Percentiles rank a stretch among this genome's conserved stretches.
These are phyloP conservation scores for Liasis olivaceus DNA, from an alignment of 2,797 vertebrate genomes.

Conservation along the genomic window DNA sequence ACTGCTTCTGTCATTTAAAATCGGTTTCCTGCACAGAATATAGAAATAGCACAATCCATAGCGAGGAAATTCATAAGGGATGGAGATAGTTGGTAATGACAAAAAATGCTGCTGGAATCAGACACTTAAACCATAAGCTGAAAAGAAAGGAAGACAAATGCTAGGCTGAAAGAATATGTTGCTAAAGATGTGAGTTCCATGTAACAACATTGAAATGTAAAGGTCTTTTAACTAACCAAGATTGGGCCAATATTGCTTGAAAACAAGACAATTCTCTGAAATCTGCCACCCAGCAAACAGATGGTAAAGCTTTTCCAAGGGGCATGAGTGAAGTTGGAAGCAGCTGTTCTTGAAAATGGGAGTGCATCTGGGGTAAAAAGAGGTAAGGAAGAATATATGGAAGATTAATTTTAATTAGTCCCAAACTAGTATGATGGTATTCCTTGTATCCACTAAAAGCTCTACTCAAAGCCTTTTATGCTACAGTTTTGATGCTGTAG, in stretches of 20 bases:
- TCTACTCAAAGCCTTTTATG: conserved; percentile 4
- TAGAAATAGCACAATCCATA: background rate
- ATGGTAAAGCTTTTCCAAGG: background rate
- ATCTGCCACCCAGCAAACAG: background rate
- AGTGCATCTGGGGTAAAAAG: background rate
- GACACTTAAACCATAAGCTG: background rate
- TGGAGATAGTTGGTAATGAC: background rate
- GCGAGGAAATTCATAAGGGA: background rate
- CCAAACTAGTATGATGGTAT: background rate
- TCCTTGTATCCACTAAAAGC: background rate
- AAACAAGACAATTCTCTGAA: background rate
- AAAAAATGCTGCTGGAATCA: background rate
- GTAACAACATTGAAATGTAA: background rate
- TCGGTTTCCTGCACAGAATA: background rate
- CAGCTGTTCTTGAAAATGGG: background rate
- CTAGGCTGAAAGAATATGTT: background rate
- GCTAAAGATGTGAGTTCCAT: background rate
- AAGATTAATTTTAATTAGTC: conserved; percentile 1
- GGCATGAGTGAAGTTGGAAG: background rate
- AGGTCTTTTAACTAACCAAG: background rate
- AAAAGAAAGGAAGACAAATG: background rate
- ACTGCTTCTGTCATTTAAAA: conserved; percentile 8
- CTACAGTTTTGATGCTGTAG: background rate
- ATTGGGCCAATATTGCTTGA: background rate
- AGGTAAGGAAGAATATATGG: background rate